phyloP scores from a whole-genome alignment of 2,888 invertebrate species.

The Rhingia rostrata region DNA sequence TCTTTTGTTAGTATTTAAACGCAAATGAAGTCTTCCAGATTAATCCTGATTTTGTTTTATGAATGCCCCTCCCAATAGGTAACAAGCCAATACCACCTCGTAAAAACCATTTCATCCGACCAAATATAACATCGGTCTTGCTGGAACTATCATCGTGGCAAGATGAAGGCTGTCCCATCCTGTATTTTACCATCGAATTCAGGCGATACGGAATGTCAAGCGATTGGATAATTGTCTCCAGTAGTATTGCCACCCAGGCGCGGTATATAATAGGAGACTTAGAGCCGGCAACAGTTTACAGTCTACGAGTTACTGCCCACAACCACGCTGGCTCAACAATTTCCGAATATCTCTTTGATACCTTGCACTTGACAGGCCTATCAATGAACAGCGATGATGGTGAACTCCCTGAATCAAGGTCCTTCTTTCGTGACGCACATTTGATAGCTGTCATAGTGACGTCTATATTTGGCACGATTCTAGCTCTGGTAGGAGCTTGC shows the following conservation, averaged over 20 bases:
- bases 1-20: background rate
- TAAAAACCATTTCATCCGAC: constrained; percentile 88
- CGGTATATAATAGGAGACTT: constrained; percentile 84
- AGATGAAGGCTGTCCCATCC: constrained; percentile 91
- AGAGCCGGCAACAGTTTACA: constrained; percentile 84
- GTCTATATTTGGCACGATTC: constrained; percentile 83
- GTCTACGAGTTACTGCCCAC: constrained; percentile 85
- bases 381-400: constrained; percentile 76
- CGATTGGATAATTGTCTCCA: constrained; percentile 83
- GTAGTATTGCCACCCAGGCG: constrained; percentile 83
- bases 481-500: constrained; percentile 84
- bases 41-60: no score
- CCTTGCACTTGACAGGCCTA: constrained; percentile 84
- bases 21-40: no score
- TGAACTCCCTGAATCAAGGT: constrained; percentile 77
- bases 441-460: constrained; percentile 80
- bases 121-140: constrained; percentile 90
- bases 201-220: constrained; percentile 78
- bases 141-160: constrained; percentile 91
- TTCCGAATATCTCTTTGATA: constrained; percentile 85
- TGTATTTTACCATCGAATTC: constrained; percentile 85
- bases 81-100: constrained; percentile 87
- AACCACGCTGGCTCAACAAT: constrained; percentile 87
- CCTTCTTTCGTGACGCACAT: constrained; percentile 80
- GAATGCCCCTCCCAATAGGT: constrained; percentile 75